These are phyloP conservation scores for Drosophila baimaii DNA, from an alignment of 1,140 invertebrate genomes.

Conservation along the genomic window DNA sequence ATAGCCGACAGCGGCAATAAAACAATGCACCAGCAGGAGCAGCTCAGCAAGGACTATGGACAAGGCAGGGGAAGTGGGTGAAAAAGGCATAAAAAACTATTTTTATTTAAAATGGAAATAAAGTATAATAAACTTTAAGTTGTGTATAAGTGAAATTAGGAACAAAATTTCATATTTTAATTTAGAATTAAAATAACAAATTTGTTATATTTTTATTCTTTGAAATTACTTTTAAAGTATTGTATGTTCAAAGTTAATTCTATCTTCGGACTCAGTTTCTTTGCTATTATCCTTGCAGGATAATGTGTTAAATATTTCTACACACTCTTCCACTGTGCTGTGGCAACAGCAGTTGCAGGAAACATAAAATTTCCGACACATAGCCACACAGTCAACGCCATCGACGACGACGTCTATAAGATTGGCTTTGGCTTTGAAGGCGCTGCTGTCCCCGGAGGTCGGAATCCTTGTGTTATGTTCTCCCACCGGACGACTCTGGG, in stretches of 20 bases:
- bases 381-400: slow-evolving; percentile 44
- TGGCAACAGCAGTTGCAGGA: slow-evolving; percentile 34
- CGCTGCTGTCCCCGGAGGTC: slow-evolving; percentile 26
- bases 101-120: background rate
- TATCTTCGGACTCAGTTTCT: no score
- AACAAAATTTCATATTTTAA: no score
- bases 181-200: no score
- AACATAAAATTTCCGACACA: slow-evolving; percentile 53
- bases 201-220: no score
- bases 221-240: no score
- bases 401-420: slow-evolving; percentile 40
- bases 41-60: slow-evolving; percentile 18
- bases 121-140: no score
- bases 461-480: slow-evolving; percentile 30
- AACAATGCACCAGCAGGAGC: slow-evolving; percentile 30
- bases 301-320: background rate
- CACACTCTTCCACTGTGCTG: slow-evolving; percentile 8
- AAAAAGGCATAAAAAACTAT: background rate
- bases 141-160: no score
- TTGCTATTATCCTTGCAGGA: no score
- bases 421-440: slow-evolving; percentile 46
- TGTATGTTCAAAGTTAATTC: no score
- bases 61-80: background rate
- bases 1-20: slow-evolving; percentile 43
- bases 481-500: slow-evolving; percentile 7